Conservation (phyloP, 2,113 vertebrate genomes). For the Takifugu bimaculatus region DNA sequence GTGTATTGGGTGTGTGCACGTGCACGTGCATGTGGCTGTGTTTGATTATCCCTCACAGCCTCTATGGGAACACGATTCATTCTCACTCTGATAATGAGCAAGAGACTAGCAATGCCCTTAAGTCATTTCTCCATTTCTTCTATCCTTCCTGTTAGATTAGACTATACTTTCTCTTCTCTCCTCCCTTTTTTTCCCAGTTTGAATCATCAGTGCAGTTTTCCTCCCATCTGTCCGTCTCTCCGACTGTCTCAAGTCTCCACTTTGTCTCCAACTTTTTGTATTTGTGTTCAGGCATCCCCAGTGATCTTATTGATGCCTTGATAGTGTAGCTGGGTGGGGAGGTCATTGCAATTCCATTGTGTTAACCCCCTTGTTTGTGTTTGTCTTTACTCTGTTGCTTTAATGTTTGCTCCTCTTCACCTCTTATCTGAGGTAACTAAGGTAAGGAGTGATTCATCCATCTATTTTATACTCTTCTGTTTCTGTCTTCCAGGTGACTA, state of each 20-base stretch:
- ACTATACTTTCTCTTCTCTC: conserved; percentile 14
- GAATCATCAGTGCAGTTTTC: conserved; percentile 16
- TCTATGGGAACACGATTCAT: conserved; percentile 70
- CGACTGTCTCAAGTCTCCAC: neutral
- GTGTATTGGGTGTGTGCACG: conserved; percentile 30
- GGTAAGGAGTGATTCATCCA: conserved; percentile 41
- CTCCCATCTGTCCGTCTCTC: neutral
- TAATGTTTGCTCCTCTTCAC: conserved; percentile 49
- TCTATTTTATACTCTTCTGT: conserved; percentile 48
- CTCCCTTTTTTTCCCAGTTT: conserved; percentile 18
- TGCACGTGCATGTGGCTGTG: conserved; percentile 46
- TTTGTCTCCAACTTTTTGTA: conserved; percentile 3
- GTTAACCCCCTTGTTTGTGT: conserved; percentile 22
- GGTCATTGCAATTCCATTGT: too few relatives aligned
- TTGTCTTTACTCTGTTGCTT: conserved; percentile 38
- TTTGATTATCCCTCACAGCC: conserved; percentile 69
- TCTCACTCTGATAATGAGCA: conserved; percentile 73
- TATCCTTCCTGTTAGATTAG: conserved; percentile 60
- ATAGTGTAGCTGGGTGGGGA: too few relatives aligned
- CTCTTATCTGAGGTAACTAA: conserved; percentile 28
- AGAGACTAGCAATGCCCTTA: conserved; percentile 71
- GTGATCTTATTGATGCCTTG: too few relatives aligned
- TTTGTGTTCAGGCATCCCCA: too few relatives aligned
- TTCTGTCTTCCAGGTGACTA: conserved; percentile 62
- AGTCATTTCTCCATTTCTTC: conserved; percentile 67